Evolutionary conservation across 2,888 invertebrate genomes (phyloP).

Genomic region (Troides aeacus): DNA sequence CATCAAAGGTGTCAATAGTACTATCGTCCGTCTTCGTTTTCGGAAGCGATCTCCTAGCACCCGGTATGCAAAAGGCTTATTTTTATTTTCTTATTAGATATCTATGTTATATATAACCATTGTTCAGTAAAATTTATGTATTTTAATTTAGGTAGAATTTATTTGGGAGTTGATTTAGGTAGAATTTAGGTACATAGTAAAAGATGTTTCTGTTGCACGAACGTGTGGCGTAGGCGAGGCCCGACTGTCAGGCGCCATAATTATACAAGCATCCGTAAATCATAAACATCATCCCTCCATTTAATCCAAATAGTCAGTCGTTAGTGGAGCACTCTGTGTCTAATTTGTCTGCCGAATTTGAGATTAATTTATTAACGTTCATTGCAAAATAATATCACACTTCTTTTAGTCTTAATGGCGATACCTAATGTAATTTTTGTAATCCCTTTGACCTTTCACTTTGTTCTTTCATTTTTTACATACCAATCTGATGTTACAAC

Average conservation of each 20-base stretch:
- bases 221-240: slow-evolving; percentile 43
- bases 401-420: slow-evolving; percentile 24
- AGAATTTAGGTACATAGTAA: slow-evolving; percentile 40
- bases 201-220: slow-evolving; percentile 33
- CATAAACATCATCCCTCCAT: slow-evolving; percentile 80
- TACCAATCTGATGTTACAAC: slow-evolving; percentile 13
- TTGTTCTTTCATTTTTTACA: background rate
- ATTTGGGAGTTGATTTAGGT: too few species aligned
- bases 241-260: slow-evolving; percentile 75
- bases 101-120: background rate
- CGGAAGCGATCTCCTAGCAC: too few species aligned
- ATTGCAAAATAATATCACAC: slow-evolving; percentile 64
- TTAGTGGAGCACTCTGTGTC: slow-evolving; percentile 78
- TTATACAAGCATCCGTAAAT: slow-evolving; percentile 77
- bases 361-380: slow-evolving; percentile 80
- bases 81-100: too few species aligned
- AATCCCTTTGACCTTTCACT: background rate
- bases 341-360: slow-evolving; percentile 78
- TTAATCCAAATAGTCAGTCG: slow-evolving; percentile 80
- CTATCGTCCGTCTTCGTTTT: too few species aligned
- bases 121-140: background rate
- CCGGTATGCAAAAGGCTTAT: too few species aligned
- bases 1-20: too few species aligned
- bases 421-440: background rate
- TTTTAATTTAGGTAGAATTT: slow-evolving; percentile 41